These are phyloP conservation scores for Terrapene triunguis DNA, from an alignment of 2,113 vertebrate genomes.

Conservation along the genomic window DNA sequence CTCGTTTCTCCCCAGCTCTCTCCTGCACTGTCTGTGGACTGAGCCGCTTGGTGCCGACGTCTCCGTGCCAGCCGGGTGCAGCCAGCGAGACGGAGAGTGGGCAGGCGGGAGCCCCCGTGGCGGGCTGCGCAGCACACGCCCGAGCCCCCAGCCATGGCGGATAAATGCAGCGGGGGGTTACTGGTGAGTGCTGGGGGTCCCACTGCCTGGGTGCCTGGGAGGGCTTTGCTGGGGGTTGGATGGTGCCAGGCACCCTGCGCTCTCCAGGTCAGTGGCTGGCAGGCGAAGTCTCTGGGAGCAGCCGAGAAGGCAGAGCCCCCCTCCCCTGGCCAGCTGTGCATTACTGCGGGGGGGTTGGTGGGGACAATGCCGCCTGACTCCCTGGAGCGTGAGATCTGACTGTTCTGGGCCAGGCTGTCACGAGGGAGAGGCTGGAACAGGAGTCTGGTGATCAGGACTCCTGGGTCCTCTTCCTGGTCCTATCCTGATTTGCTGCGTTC, in stretches of 20 bases:
- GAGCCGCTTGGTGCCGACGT: not conserved
- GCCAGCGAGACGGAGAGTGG: slow-evolving; percentile 18
- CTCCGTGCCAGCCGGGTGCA: not conserved
- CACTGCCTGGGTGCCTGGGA: rapidly evolving
- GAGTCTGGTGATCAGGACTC: not conserved
- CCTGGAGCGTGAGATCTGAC: no score
- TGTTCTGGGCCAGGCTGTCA: not conserved
- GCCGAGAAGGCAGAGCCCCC: not conserved
- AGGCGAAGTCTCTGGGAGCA: not conserved
- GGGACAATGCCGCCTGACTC: not conserved
- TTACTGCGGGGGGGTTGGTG: no score
- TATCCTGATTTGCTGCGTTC: not conserved
- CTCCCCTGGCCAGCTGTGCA: not conserved
- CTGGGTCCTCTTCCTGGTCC: rapidly evolving
- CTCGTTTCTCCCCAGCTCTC: slow-evolving; percentile 61
- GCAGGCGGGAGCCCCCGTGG: not conserved
- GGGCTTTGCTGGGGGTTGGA: not conserved
- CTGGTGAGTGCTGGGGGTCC: slow-evolving; percentile 66
- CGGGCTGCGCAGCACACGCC: not conserved
- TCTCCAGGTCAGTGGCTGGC: not conserved
- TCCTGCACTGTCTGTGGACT: slow-evolving; percentile 36
- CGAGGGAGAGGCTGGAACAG: not conserved
- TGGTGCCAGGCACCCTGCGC: rapidly evolving
- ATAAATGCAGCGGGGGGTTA: slow-evolving; percentile 77
- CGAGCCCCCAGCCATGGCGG: slow-evolving; percentile 73